Percentiles rank a stretch among this genome's conserved stretches.
Evolutionary conservation across 2,797 vertebrate genomes (phyloP).

Genomic region (Presbytis comata): DNA sequence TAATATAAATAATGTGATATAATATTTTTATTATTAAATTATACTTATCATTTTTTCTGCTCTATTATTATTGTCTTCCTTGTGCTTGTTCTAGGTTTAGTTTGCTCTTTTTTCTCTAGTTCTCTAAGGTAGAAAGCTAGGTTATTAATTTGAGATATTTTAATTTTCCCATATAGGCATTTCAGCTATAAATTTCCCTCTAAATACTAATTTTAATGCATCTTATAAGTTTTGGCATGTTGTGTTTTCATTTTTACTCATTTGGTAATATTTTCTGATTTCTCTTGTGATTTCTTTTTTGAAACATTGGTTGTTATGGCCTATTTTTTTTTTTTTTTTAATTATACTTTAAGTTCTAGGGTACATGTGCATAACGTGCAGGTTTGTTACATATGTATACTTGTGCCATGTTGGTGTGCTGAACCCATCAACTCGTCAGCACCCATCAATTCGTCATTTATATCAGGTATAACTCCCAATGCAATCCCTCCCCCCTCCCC

Average conservation of each 20-base stretch:
- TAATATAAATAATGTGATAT: neutral
- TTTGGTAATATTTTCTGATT: neutral
- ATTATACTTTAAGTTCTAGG: too few species aligned
- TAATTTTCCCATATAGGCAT: neutral
- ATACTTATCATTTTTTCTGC: neutral
- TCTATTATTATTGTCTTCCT: neutral
- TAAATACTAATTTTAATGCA: neutral
- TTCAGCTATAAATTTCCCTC: neutral
- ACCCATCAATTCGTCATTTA: too few species aligned
- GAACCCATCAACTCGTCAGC: too few species aligned
- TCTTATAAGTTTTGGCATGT: neutral
- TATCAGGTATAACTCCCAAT: too few species aligned
- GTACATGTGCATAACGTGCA: too few species aligned
- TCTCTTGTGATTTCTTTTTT: neutral
- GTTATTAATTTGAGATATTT: neutral
- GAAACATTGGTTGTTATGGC: neutral
- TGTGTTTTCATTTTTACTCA: neutral
- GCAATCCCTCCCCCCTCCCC: too few species aligned
- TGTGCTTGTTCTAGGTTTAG: neutral
- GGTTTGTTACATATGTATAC: too few species aligned
- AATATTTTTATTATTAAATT: neutral
- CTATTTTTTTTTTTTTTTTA: too few species aligned
- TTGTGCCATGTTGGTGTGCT: too few species aligned
- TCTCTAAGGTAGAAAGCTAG: neutral
- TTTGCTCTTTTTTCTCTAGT: neutral